Evolutionary conservation across 2,113 vertebrate genomes (phyloP).

Genomic region (Stigmatopora argus): DNA sequence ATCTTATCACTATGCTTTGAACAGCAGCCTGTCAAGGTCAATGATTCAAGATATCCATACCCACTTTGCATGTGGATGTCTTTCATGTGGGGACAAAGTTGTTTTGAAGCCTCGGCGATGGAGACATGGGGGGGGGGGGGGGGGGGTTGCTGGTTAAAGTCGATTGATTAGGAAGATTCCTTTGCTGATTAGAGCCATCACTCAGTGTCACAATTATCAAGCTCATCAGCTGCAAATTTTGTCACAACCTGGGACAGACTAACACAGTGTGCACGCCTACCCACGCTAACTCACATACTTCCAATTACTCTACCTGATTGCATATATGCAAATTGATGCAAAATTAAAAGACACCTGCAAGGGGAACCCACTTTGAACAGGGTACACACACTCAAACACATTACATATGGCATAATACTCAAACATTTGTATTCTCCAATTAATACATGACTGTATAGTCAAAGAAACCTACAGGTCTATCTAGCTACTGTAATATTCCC

Average conservation of each 20-base stretch:
- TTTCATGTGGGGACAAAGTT: constrained; percentile 52
- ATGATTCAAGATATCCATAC: constrained; percentile 69
- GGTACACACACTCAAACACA: constrained; percentile 35
- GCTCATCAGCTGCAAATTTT: constrained; percentile 52
- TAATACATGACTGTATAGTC: no score
- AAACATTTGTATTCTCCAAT: no score
- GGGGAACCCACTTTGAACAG: constrained; percentile 57
- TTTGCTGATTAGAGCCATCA: constrained; percentile 76
- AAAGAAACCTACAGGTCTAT: no score
- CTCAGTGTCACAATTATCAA: constrained; percentile 76
- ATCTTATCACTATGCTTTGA: constrained; percentile 40
- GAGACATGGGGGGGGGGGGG: constrained; percentile 34
- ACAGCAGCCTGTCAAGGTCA: constrained; percentile 56
- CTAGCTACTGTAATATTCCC: no score
- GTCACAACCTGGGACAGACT: constrained; percentile 51
- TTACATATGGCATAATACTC: neutral
- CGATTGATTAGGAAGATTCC: constrained; percentile 74
- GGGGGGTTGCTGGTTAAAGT: constrained; percentile 34
- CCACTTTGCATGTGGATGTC: constrained; percentile 40
- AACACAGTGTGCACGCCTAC: constrained; percentile 36
- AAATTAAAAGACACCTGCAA: constrained; percentile 74
- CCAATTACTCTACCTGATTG: constrained; percentile 75
- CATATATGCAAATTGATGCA: constrained; percentile 74
- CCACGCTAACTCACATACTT: constrained; percentile 50
- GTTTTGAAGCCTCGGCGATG: constrained; percentile 42